Base-by-base conservation (phyloP, 2,888 invertebrate species). In the Camptogramma bilineatum region DNA sequence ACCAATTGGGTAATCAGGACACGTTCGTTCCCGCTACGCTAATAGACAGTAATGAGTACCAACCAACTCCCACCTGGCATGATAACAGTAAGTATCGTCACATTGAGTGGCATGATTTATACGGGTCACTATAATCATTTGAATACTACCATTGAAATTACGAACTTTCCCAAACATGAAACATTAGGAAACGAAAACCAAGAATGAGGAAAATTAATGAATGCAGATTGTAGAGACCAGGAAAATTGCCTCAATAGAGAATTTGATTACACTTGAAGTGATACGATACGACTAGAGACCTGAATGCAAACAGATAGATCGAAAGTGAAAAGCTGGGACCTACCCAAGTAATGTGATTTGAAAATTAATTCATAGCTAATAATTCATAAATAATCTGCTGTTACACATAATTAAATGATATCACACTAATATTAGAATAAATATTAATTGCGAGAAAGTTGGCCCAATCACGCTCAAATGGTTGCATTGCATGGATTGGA, bases 41-140 rank as follows among this genome's bases (percentile, higher is more conserved):
- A 88, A 90, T 87, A 85, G 86, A 68, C 79, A 67, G 78, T 90
- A 90, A 90, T 87, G 84, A 87, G 83, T 78, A 72, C 68, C 18
- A 19, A 44, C 58, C 71, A 73, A 73, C 77, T 73, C 73, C 73
- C 83, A 82, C 78, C 81, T 77, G 77, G 87, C 84, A 89, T 89
- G 81, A 78, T 85, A 85, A 28, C 17, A 87, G 83, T 80, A 75
- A 70, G 72, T 66, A 76, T 74, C 73, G 76, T 75, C 82, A 81
- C 79, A 73, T 72, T 39, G 13, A 13, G 13, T 39, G 34, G 34
- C 34, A 28, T 28, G n/a, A n/a, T n/a, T n/a, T n/a, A n/a, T n/a
- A n/a, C n/a, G n/a, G n/a, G n/a, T n/a, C n/a, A n/a, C n/a, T n/a
- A n/a, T n/a, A n/a, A n/a, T n/a, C n/a, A n/a, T n/a, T n/a, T n/a